Evolutionary conservation across 2,888 invertebrate species (phyloP), one percentile per base, ranked within the genome.

Genomic region (Epinotia demarniana): DNA sequence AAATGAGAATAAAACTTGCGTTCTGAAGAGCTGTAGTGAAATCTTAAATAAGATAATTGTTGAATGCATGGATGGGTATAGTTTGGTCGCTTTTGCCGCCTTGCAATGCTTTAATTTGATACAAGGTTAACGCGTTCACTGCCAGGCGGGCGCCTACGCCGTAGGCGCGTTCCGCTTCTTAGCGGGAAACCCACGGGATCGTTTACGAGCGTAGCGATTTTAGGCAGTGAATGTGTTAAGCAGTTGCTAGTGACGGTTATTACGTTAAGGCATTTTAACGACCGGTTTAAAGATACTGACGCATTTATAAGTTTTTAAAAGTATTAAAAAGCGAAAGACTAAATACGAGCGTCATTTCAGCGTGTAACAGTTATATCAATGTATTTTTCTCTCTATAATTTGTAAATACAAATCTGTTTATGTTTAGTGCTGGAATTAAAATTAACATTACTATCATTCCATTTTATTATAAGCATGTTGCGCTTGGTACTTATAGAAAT

Each of bases 31-130:
- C 53, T 91, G 90, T 43, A 83, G 87, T 18, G 86, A 87, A 0
- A 78, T 91, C 55, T 82, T 94, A 58, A 92, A 93, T 46, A 91
- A 86, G 79, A 81, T 93, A 1, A 84, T 92, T 0, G 88, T 92
- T 0, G 80, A 84, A 16, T 88, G 89, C 19, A 90, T 93, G 80
- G 86, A 87, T 1, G 84, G 85, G 0, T 94, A 92, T 3, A 90
- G 92, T 66, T 81, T 94, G 3, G 75, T 93, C 0, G 86, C 93
- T 0, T 94, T 83, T 79, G 83, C 85, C 0, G 92, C 93, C 0
- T 78, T 94, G 2, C 90, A 91, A 73, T 92, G 93, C 80, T 93
- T 91, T 70, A 94, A 93, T 86, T 77, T 87, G 8, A 82, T 93
- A 74, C 93, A 93, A 23, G 58, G 23, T 9, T 68, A 57, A 66